phyloP scores from a whole-genome alignment of 1,140 invertebrate species.

The Drosophila bifasciata region DNA sequence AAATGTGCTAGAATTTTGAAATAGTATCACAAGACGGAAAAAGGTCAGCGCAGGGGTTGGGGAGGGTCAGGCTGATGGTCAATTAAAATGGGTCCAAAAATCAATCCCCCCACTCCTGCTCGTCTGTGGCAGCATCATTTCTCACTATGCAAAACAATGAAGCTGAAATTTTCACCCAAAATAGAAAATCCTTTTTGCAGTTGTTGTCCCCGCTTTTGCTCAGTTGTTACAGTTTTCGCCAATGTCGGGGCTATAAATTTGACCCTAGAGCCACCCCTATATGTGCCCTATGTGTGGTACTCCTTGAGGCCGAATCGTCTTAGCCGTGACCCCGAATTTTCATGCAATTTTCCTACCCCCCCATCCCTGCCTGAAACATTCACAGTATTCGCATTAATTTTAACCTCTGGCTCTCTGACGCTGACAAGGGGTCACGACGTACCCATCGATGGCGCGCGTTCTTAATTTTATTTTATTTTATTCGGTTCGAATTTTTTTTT shows the following conservation, averaged over 20 bases:
- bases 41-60: slow-evolving; percentile 54
- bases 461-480: slow-evolving; percentile 52
- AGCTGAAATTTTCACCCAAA: slow-evolving; percentile 33
- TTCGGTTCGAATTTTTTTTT: background rate
- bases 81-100: slow-evolving; percentile 53
- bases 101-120: slow-evolving; percentile 5
- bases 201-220: slow-evolving; percentile 28
- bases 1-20: slow-evolving; percentile 55
- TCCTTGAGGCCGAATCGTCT: slow-evolving; percentile 67
- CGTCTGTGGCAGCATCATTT: slow-evolving; percentile 51
- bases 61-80: slow-evolving; percentile 54
- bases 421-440: slow-evolving; percentile 72
- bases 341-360: slow-evolving; percentile 58
- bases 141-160: slow-evolving; percentile 76
- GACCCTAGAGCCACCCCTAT: slow-evolving; percentile 69
- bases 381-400: slow-evolving; percentile 79
- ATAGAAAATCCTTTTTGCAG: slow-evolving; percentile 62
- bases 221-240: slow-evolving; percentile 59
- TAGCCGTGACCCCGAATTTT: slow-evolving; percentile 78
- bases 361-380: slow-evolving; percentile 47
- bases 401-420: slow-evolving; percentile 62
- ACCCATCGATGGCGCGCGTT: slow-evolving; percentile 42
- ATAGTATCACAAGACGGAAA: slow-evolving; percentile 59
- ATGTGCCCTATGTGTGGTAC: slow-evolving; percentile 12
- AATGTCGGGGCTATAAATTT: slow-evolving; percentile 61